phyloP scores from a whole-genome alignment of 2,797 vertebrate genomes.

The Meriones psammophilus region DNA sequence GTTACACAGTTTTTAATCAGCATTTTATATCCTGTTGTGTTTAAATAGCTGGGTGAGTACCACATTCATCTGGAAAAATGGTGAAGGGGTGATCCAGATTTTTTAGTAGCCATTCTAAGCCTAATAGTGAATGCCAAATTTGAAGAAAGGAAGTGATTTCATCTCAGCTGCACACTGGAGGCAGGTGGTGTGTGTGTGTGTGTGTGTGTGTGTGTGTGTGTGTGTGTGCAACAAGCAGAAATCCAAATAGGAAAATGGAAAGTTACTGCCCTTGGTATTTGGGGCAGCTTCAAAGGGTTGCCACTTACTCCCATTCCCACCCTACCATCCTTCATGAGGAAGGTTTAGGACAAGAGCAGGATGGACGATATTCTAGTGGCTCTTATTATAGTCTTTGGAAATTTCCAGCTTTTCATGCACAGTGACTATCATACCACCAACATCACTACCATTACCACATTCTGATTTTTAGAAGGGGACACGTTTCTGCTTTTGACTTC shows the following conservation, averaged over 20 bases:
- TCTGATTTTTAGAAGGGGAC: conserved; percentile 17
- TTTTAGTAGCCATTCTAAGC: conserved; percentile 62
- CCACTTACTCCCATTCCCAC: not conserved
- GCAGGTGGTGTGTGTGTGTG: not conserved
- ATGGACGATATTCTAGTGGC: not conserved
- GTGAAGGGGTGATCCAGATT: conserved; percentile 29
- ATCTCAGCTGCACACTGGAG: conserved; percentile 61
- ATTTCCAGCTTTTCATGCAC: not conserved
- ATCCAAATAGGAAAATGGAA: conserved; percentile 31
- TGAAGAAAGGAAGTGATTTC: conserved; percentile 76
- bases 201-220: not conserved
- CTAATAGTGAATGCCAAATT: conserved; percentile 58
- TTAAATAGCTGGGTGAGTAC: conserved; percentile 42
- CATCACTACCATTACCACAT: not conserved
- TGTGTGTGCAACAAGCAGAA: not conserved
- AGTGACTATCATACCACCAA: not conserved
- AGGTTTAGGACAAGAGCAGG: not conserved
- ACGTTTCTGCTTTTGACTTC: conserved; percentile 1
- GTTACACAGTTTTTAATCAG: conserved; percentile 22
- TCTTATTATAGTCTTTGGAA: not conserved
- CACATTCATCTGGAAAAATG: conserved; percentile 66
- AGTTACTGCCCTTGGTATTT: not conserved
- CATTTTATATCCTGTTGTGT: conserved; percentile 30
- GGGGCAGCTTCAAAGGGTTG: not conserved
- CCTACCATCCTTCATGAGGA: not conserved